Evolutionary conservation across 2,888 invertebrate species (phyloP).

Genomic region (Lottia scabra): DNA sequence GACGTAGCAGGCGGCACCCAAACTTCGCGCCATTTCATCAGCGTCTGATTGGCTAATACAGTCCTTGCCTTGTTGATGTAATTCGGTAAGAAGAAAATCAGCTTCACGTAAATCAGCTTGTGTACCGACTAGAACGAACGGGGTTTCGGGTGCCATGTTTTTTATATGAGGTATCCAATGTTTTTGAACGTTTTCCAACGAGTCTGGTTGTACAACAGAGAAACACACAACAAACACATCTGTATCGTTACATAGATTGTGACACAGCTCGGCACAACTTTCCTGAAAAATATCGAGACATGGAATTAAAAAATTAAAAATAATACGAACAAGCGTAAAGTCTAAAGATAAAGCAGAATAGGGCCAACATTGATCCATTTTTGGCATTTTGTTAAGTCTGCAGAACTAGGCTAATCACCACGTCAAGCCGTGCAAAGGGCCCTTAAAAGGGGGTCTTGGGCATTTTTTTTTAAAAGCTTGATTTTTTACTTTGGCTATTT

Average conservation of each 20-base stretch:
- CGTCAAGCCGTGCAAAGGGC: no score
- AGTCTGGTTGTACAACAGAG: constrained; percentile 51
- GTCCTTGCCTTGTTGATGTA: constrained; percentile 38
- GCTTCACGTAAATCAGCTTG: constrained; percentile 52
- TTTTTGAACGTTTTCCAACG: constrained; percentile 43
- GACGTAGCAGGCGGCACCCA: constrained; percentile 53
- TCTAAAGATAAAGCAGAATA: no score
- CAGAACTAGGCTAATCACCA: no score
- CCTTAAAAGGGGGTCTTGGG: no score
- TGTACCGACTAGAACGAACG: constrained; percentile 52
- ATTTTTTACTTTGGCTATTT: no score
- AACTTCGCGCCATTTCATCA: constrained; percentile 34
- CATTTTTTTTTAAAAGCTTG: no score
- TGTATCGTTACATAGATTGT: constrained; percentile 43
- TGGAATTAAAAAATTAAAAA: no score
- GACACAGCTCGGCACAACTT: constrained; percentile 36
- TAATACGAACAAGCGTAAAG: no score
- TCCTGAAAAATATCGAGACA: constrained; percentile 35
- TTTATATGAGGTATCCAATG: constrained; percentile 53
- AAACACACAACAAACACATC: constrained; percentile 58
- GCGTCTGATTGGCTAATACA: constrained; percentile 44
- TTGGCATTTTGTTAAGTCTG: no score
- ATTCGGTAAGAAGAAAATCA: constrained; percentile 34
- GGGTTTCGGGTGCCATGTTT: constrained; percentile 44
- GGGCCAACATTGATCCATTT: no score